Evolutionary conservation across 2,888 invertebrate species (phyloP).

Genomic region (Strigamia maritima): DNA sequence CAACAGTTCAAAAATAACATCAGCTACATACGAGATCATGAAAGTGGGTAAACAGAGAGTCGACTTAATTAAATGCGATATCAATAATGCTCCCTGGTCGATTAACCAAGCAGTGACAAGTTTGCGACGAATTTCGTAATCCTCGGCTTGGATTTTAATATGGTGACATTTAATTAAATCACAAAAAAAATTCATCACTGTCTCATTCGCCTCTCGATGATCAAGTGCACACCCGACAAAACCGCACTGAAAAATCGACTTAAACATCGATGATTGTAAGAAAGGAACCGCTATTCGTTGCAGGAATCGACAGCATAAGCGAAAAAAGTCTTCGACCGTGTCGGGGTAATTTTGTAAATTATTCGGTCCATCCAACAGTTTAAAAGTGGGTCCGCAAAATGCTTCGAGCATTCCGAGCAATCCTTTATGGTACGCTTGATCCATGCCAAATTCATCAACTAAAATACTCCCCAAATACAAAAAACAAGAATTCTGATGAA

Average conservation of each 20-base stretch:
- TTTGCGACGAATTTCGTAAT: conserved; percentile 56
- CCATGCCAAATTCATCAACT: too few species aligned
- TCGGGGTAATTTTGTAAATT: conserved; percentile 91
- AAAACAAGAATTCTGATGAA: too few species aligned
- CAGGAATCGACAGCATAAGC: conserved; percentile 76
- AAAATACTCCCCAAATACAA: too few species aligned
- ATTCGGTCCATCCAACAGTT: conserved; percentile 69
- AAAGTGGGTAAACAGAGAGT: conserved; percentile 80
- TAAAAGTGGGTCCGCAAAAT: conserved; percentile 55
- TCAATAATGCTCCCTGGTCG: conserved; percentile 73
- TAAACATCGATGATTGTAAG: conserved; percentile 70
- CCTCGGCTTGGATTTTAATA: conserved; percentile 55
- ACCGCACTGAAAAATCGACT: conserved; percentile 76
- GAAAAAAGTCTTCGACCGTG: conserved; percentile 95
- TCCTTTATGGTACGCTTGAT: too few species aligned
- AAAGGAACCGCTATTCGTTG: conserved; percentile 82
- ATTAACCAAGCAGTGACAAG: conserved; percentile 61
- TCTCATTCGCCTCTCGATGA: conserved; percentile 91
- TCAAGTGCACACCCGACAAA: conserved; percentile 77
- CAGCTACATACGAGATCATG: conserved; percentile 86
- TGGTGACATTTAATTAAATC: conserved; percentile 70
- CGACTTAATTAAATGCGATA: conserved; percentile 75
- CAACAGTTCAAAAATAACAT: conserved; percentile 77
- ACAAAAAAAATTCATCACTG: conserved; percentile 92
- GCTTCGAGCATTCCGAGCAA: too few species aligned